These are phyloP conservation scores for Urocitellus parryii DNA, from an alignment of 2,113 vertebrate species.

Conservation along the genomic window DNA sequence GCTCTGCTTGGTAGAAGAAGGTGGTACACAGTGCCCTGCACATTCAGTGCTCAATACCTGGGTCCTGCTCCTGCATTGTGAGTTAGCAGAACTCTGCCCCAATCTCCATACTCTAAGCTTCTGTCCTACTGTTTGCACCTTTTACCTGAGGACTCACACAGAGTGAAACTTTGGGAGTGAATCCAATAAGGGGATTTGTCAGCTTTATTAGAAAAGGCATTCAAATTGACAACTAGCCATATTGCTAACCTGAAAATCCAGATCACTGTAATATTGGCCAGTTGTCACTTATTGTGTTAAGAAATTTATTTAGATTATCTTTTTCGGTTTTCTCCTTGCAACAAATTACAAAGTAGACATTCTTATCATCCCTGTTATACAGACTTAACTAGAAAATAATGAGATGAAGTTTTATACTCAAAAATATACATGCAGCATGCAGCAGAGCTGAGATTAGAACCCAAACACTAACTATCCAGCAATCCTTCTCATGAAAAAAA, in stretches of 20 bases:
- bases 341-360: background rate
- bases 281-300: background rate
- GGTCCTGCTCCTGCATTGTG: background rate
- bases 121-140: background rate
- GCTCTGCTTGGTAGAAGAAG: background rate
- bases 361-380: background rate
- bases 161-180: background rate
- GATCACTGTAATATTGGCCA: background rate
- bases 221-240: background rate
- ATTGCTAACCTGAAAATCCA: background rate
- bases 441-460: background rate
- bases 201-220: background rate
- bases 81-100: background rate
- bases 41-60: background rate
- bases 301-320: background rate
- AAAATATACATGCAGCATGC: background rate
- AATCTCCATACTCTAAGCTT: accelerated
- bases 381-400: background rate
- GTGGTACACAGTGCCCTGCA: accelerated
- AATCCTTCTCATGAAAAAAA: background rate
- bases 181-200: background rate
- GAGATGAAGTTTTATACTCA: background rate
- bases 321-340: background rate
- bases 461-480: background rate
- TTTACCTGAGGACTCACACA: background rate